phyloP scores from a whole-genome alignment of 1,140 invertebrate genomes.

The Lutraria rhynchaena region DNA sequence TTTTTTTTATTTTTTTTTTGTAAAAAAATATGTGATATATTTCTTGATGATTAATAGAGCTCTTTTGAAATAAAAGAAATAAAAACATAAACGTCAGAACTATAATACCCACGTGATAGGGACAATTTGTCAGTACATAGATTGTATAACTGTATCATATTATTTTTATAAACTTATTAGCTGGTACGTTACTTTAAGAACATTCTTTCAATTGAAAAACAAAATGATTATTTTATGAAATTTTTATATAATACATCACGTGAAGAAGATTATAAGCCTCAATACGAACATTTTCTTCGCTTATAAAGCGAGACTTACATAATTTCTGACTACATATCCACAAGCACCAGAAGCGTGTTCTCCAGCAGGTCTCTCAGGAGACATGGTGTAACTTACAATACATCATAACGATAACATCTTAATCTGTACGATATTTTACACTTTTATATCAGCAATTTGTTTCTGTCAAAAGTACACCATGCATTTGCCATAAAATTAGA shows the following conservation, averaged over 20 bases:
- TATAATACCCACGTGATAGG: too few species aligned
- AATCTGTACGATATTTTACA: constrained; percentile 43
- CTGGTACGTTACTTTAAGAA: too few species aligned
- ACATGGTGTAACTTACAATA: constrained; percentile 42
- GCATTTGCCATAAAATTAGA: constrained; percentile 51
- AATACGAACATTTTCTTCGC: neutral
- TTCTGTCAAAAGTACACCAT: constrained; percentile 46
- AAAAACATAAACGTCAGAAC: too few species aligned
- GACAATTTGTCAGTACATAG: too few species aligned
- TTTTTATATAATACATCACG: neutral
- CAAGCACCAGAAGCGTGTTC: neutral
- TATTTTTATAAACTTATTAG: too few species aligned
- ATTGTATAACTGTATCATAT: too few species aligned
- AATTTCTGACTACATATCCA: neutral
- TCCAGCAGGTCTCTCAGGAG: neutral
- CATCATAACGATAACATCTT: constrained; percentile 49
- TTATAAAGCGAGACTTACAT: neutral
- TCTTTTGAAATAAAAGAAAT: too few species aligned
- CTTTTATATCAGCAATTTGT: constrained; percentile 54
- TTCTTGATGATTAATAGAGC: too few species aligned
- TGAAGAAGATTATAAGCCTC: neutral
- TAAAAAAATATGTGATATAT: too few species aligned
- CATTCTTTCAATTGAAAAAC: neutral
- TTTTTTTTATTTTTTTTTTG: too few species aligned
- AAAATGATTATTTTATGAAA: neutral